Evolutionary conservation across 1,140 invertebrate species (phyloP).

Genomic region (Metopolophium dirhodum): DNA sequence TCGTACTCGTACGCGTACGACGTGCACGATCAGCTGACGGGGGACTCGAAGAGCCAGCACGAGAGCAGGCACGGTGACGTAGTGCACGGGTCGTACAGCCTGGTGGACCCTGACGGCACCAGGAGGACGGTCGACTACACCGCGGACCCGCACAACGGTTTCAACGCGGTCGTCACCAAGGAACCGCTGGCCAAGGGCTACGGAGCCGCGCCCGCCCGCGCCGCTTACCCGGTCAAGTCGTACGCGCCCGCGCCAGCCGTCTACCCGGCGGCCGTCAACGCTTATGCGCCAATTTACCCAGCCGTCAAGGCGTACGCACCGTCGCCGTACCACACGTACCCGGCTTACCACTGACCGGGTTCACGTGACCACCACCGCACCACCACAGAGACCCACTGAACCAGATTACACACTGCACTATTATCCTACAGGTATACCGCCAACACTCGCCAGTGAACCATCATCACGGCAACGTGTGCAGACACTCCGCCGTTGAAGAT

Average conservation of each 20-base stretch:
- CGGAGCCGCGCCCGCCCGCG: slow-evolving; percentile 67
- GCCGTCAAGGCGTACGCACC: neutral
- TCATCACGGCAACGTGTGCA: neutral
- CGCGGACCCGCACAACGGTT: slow-evolving; percentile 60
- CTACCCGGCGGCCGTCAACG: slow-evolving; percentile 55
- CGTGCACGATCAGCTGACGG: slow-evolving; percentile 72
- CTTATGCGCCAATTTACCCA: slow-evolving; percentile 33
- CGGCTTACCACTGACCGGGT: slow-evolving; percentile 3
- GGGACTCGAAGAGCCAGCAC: slow-evolving; percentile 73
- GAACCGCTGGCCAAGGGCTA: slow-evolving; percentile 62
- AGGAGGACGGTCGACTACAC: slow-evolving; percentile 61
- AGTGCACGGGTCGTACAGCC: slow-evolving; percentile 72
- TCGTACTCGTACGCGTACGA: slow-evolving; percentile 72
- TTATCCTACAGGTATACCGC: neutral
- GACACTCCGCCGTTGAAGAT: too few relatives aligned
- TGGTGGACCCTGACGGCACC: slow-evolving; percentile 63
- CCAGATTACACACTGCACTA: neutral
- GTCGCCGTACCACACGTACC: slow-evolving; percentile 27
- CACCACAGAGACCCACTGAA: neutral
- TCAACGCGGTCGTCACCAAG: slow-evolving; percentile 59
- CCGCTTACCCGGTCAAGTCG: slow-evolving; percentile 66
- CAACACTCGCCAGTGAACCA: neutral
- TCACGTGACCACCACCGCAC: neutral
- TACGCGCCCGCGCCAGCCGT: slow-evolving; percentile 50
- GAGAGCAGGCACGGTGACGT: slow-evolving; percentile 73